Percentiles rank a stretch among this genome's conserved stretches.
Evolutionary conservation across 2,888 invertebrate genomes (phyloP).

Genomic region (Emmelina monodactyla): DNA sequence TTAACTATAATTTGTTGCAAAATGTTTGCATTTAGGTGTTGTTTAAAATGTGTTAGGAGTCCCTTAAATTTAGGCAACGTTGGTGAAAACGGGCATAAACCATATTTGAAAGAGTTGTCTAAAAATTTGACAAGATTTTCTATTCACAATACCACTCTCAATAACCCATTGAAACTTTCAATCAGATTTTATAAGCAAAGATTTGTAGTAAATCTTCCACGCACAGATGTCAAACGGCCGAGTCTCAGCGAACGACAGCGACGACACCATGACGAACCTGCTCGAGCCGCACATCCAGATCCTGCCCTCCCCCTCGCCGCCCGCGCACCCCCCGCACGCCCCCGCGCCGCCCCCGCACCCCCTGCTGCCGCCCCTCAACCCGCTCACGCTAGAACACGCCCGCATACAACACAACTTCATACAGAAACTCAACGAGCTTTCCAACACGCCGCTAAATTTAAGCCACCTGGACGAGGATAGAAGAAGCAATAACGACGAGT

Average conservation of each 20-base stretch:
- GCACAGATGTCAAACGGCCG: slow-evolving; percentile 61
- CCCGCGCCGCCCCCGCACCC: slow-evolving; percentile 22
- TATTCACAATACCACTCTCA: too few species aligned
- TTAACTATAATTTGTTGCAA: too few species aligned
- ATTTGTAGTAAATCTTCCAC: too few species aligned
- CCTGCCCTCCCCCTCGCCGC: slow-evolving; percentile 48
- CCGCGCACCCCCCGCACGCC: slow-evolving; percentile 30
- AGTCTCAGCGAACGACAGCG: slow-evolving; percentile 60
- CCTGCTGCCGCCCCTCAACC: slow-evolving; percentile 32
- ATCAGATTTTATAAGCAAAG: too few species aligned
- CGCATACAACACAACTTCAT: slow-evolving; percentile 48
- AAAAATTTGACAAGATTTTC: too few species aligned
- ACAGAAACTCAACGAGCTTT: slow-evolving; percentile 48
- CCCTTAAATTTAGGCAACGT: too few species aligned
- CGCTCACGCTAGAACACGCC: slow-evolving; percentile 50
- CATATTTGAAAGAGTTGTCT: too few species aligned
- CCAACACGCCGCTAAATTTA: slow-evolving; percentile 53
- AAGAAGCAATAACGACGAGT: slow-evolving; percentile 33
- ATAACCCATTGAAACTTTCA: too few species aligned
- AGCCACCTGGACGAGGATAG: slow-evolving; percentile 47
- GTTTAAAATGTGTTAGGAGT: too few species aligned
- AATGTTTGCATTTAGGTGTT: too few species aligned
- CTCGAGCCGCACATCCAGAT: slow-evolving; percentile 56
- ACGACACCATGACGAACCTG: slow-evolving; percentile 56
- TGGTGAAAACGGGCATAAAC: too few species aligned